Evolutionary conservation across 2,797 vertebrate genomes (phyloP).

Genomic region (Acanthis flammea): DNA sequence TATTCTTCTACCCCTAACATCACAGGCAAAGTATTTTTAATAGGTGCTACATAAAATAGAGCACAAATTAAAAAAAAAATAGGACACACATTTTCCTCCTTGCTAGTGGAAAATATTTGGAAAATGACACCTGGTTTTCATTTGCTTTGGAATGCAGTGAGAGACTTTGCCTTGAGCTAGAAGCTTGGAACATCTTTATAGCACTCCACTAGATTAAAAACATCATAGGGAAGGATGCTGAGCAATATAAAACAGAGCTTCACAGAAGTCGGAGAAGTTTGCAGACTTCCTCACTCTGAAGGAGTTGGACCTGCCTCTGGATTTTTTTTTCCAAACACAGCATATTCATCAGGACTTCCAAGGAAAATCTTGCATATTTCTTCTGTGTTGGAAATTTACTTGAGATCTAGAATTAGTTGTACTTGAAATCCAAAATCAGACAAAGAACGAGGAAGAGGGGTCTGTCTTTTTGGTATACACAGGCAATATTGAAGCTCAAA

Average conservation of each 20-base stretch:
- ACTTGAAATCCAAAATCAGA: neutral
- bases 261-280: neutral
- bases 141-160: constrained; percentile 16
- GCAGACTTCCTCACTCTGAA: neutral
- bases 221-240: neutral
- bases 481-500: neutral
- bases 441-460: neutral
- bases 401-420: neutral
- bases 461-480: neutral
- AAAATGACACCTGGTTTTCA: neutral
- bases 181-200: neutral
- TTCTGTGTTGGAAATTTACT: neutral
- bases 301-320: neutral
- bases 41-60: neutral
- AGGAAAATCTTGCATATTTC: neutral
- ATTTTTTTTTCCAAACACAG: neutral
- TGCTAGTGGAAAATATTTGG: neutral
- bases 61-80: neutral
- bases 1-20: neutral
- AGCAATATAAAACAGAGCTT: neutral
- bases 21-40: constrained; percentile 18
- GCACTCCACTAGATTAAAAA: neutral
- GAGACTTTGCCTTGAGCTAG: neutral
- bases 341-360: neutral
- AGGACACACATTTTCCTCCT: neutral